Percentiles rank a stretch among this genome's conserved stretches.
These are phyloP conservation scores for Valencia hispanica DNA, from an alignment of 2,797 vertebrate species.

Conservation along the genomic window DNA sequence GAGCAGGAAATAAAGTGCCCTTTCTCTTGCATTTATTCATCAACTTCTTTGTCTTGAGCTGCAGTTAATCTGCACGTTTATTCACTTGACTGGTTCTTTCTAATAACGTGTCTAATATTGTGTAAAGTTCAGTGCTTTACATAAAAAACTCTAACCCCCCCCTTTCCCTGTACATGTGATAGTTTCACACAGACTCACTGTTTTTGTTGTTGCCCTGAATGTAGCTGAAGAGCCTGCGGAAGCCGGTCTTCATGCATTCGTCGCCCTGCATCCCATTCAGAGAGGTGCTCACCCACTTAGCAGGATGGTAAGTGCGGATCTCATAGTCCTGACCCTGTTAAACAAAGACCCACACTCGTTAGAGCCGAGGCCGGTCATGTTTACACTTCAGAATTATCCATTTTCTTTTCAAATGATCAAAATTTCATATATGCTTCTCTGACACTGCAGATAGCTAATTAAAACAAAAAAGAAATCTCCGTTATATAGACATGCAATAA, in stretches of 20 bases:
- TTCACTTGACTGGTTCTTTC: background rate
- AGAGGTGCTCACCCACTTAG: constrained; percentile 80
- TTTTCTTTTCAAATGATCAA: background rate
- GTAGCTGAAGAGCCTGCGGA: constrained; percentile 80
- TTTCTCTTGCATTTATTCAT: constrained; percentile 36
- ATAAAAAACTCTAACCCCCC: background rate
- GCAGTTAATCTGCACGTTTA: constrained; percentile 11
- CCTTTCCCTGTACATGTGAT: background rate
- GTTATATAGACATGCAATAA: background rate
- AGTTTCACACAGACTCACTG: constrained; percentile 64
- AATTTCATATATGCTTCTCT: background rate
- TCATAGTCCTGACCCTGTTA: constrained; percentile 80
- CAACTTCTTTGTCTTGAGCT: background rate
- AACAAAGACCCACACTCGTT: constrained; percentile 1
- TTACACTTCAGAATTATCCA: no score
- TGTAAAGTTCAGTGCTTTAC: background rate
- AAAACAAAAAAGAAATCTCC: background rate
- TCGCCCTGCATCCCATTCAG: constrained; percentile 71
- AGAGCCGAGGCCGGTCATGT: background rate
- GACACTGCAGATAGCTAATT: background rate
- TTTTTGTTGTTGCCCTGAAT: constrained; percentile 79
- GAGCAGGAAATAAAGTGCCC: constrained; percentile 48
- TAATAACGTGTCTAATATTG: background rate
- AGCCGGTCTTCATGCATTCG: constrained; percentile 62
- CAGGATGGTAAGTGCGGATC: constrained; percentile 71